These are phyloP conservation scores for Apamea monoglypha DNA, from an alignment of 2,888 invertebrate species.

Conservation along the genomic window DNA sequence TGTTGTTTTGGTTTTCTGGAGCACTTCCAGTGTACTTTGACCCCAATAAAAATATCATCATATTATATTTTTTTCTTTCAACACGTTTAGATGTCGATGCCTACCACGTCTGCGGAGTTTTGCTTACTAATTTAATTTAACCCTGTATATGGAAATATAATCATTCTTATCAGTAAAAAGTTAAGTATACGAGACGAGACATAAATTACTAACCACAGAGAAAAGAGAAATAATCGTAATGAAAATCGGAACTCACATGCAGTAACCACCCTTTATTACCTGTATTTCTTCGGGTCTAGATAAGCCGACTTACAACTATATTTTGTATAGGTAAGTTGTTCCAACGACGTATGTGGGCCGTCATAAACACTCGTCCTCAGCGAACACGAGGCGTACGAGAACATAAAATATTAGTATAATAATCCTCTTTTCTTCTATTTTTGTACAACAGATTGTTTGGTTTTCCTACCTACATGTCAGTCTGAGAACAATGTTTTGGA, in stretches of 20 bases:
- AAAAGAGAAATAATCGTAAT: too few relatives aligned
- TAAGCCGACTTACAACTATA: neutral
- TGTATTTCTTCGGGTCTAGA: neutral
- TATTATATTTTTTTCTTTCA: too few relatives aligned
- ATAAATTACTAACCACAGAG: neutral
- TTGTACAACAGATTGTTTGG: constrained; percentile 33
- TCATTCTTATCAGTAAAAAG: neutral
- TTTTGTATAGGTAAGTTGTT: constrained; percentile 10
- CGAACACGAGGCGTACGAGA: constrained; percentile 22
- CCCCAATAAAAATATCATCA: too few relatives aligned
- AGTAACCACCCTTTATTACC: neutral
- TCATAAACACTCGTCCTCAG: constrained; percentile 43
- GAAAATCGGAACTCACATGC: neutral
- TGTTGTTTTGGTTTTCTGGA: too few relatives aligned
- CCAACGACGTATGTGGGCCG: constrained; percentile 16
- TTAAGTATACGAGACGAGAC: neutral
- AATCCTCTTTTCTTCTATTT: constrained; percentile 29
- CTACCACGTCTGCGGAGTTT: too few relatives aligned
- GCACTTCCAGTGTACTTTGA: too few relatives aligned
- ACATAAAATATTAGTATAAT: constrained; percentile 49
- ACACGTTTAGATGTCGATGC: too few relatives aligned
- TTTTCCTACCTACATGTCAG: constrained; percentile 10
- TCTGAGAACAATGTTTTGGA: constrained; percentile 2
- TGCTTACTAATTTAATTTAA: too few relatives aligned
- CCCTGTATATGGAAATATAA: too few relatives aligned